phyloP scores from a whole-genome alignment of 2,113 vertebrate genomes.

The Castor canadensis region DNA sequence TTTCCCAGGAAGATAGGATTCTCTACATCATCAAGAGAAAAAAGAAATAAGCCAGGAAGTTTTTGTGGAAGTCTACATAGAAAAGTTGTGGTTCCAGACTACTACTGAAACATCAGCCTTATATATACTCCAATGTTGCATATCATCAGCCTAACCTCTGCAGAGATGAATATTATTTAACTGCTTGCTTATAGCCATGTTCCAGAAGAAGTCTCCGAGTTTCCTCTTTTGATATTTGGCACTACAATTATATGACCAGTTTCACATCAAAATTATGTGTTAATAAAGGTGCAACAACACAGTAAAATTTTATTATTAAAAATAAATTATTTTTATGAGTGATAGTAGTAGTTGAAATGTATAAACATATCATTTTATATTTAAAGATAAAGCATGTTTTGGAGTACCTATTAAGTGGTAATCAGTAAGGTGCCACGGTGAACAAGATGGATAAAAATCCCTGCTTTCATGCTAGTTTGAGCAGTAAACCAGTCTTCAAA shows the following conservation, averaged over 20 bases:
- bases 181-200: neutral
- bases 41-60: neutral
- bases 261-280: neutral
- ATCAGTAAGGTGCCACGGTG: neutral
- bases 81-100: neutral
- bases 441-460: neutral
- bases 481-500: neutral
- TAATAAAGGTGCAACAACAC: neutral
- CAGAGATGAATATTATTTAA: rapidly evolving
- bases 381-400: neutral
- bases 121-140: neutral
- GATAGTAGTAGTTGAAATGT: neutral
- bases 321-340: neutral
- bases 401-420: neutral
- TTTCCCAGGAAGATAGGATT: neutral
- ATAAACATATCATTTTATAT: neutral
- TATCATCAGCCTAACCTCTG: neutral
- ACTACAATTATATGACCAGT: neutral
- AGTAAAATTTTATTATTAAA: neutral
- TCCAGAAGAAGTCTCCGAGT: neutral
- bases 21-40: neutral
- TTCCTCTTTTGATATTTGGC: neutral
- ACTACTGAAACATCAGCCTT: neutral
- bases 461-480: neutral
- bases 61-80: neutral